Conservation (phyloP, 2,113 vertebrate genomes). For the Misgurnus anguillicaudatus region DNA sequence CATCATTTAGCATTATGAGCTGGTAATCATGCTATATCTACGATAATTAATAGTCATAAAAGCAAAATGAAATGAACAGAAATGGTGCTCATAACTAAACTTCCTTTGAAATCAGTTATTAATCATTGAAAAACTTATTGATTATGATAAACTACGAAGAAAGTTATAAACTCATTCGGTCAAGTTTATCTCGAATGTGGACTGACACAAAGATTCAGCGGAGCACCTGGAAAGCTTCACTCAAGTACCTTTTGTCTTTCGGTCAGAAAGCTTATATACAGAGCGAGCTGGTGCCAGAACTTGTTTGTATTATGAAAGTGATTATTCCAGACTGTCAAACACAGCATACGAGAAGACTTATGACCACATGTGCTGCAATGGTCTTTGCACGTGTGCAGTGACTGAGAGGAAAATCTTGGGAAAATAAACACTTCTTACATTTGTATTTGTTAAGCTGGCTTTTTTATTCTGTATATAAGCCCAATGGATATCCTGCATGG, state of each 20-base stretch:
- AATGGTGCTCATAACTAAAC: not conserved
- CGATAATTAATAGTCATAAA: not conserved
- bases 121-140: not conserved
- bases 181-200: constrained; percentile 16
- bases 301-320: constrained; percentile 57
- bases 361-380: constrained; percentile 46
- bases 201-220: constrained; percentile 46
- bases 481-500: constrained; percentile 36
- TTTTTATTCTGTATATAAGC: constrained; percentile 46
- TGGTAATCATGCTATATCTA: not conserved
- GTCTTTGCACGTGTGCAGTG: constrained; percentile 50
- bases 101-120: constrained; percentile 14
- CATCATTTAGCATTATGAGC: not conserved
- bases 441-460: constrained; percentile 56
- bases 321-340: constrained; percentile 59
- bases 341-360: constrained; percentile 49
- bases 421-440: constrained; percentile 56
- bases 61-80: not conserved
- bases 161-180: not conserved
- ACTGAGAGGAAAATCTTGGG: constrained; percentile 46
- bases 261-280: constrained; percentile 45
- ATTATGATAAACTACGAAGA: not conserved
- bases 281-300: constrained; percentile 46
- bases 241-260: constrained; percentile 53
- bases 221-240: constrained; percentile 50